Evolutionary conservation across 2,797 vertebrate species (phyloP).

Genomic region (Alca torda): DNA sequence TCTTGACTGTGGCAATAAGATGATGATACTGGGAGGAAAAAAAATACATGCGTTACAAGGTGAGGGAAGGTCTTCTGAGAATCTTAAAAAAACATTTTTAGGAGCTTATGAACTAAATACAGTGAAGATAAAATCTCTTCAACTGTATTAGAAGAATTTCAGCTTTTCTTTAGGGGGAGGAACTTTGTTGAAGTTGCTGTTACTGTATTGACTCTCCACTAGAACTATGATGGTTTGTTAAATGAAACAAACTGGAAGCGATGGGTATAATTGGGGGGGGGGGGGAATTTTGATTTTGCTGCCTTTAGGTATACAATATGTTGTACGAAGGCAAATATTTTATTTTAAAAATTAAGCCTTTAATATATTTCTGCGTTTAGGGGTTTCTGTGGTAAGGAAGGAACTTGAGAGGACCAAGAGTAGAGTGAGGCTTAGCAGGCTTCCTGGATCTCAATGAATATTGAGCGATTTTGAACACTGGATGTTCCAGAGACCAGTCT

Average conservation of each 20-base stretch:
- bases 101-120: background rate
- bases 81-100: background rate
- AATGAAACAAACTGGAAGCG: background rate
- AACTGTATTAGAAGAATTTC: background rate
- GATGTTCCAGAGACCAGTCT: background rate
- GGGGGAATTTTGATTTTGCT: background rate
- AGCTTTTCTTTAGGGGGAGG: background rate
- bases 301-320: background rate
- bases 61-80: background rate
- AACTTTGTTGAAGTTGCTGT: background rate
- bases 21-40: too few species aligned
- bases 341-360: background rate
- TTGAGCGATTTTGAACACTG: background rate
- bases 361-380: background rate
- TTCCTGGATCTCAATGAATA: background rate
- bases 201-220: background rate
- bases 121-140: background rate
- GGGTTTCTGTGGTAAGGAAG: background rate
- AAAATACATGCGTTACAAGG: accelerated
- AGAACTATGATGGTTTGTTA: background rate
- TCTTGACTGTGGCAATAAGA: background rate
- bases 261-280: background rate
- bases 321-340: background rate
- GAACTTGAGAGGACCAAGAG: background rate
- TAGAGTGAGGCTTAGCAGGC: background rate